phyloP scores from a whole-genome alignment of 2,797 vertebrate species.

The Chelonia mydas region DNA sequence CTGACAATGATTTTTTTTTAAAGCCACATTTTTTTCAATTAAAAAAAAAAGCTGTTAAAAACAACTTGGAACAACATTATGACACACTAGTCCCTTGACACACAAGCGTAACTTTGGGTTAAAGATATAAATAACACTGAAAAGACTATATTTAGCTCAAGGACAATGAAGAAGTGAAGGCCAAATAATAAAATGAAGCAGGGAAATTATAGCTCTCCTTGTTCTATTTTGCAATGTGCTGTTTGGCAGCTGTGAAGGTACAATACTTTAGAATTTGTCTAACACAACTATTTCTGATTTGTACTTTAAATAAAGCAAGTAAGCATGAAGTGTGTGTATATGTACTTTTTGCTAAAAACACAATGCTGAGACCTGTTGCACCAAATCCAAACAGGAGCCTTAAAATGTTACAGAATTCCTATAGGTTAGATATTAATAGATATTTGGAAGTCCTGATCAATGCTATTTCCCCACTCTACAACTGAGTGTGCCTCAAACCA shows the following conservation, averaged over 20 bases:
- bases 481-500: not conserved
- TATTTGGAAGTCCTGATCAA: not conserved
- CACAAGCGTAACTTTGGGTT: constrained; percentile 53
- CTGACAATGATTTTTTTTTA: constrained; percentile 62
- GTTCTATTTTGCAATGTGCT: constrained; percentile 61
- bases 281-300: constrained; percentile 66
- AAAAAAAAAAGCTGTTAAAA: constrained; percentile 64
- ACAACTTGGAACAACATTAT: constrained; percentile 57
- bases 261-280: constrained; percentile 66
- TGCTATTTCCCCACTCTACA: not conserved
- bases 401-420: not conserved
- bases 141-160: constrained; percentile 70
- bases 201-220: constrained; percentile 75
- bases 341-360: constrained; percentile 38
- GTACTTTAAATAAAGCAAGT: constrained; percentile 64
- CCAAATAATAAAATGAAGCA: constrained; percentile 71
- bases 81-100: constrained; percentile 55
- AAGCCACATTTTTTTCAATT: constrained; percentile 61
- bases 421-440: not conserved
- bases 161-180: constrained; percentile 73
- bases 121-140: constrained; percentile 74
- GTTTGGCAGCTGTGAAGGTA: constrained; percentile 68
- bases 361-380: constrained; percentile 9
- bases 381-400: not conserved
- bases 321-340: constrained; percentile 6